Evolutionary conservation across 2,797 vertebrate species (phyloP), one percentile per base, ranked within the genome.

Genomic region (Pseudopleuronectes americanus): DNA sequence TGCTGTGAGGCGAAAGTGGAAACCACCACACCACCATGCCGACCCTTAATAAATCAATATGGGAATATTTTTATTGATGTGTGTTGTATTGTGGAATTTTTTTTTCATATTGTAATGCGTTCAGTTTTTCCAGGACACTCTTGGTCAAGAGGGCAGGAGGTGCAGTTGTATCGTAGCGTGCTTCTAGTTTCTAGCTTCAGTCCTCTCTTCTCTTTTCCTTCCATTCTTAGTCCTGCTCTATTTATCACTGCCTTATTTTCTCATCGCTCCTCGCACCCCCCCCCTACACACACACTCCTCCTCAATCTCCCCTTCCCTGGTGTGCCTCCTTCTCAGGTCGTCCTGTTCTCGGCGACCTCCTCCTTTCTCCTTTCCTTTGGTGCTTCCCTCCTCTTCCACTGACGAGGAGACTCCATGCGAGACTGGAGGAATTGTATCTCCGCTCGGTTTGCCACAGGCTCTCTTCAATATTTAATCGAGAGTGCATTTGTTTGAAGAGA

Each of bases 391-490:
- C 19, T 57, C 55, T n/a, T 36, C 8, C 61, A 23, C 53, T 67
- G 67, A 68, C 3, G 41, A 36, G 28, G 59, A 68, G 58, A 70
- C 53, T 85, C 77, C 69, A 66, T 64, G 70, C 67, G 80, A 80
- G 83, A 80, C 66, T 60, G 72, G 78, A 81, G 75, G 68, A 88
- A 83, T 63, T 79, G 80, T 82, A 81, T 93, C 83, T 88, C 60
- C 31, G 43, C 84, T 87, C 76, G 38, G 71, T 76, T 84, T 47
- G 84, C 88, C 87, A 87, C 68, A 52, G 88, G 90, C 87, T 56
- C 85, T 87, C 82, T 88, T 94, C 82, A 93, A 94, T 94, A 93
- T 93, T 94, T 94, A 87, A 94, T 94, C 83, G 79, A 77, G 80
- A 81, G 74, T 86, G 85, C 86, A 80, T 92, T 92, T 90, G 91